Evolutionary conservation across 2,888 invertebrate genomes (phyloP), one percentile per base, ranked within the genome.

Genomic region (Habroteleia sp.): DNA sequence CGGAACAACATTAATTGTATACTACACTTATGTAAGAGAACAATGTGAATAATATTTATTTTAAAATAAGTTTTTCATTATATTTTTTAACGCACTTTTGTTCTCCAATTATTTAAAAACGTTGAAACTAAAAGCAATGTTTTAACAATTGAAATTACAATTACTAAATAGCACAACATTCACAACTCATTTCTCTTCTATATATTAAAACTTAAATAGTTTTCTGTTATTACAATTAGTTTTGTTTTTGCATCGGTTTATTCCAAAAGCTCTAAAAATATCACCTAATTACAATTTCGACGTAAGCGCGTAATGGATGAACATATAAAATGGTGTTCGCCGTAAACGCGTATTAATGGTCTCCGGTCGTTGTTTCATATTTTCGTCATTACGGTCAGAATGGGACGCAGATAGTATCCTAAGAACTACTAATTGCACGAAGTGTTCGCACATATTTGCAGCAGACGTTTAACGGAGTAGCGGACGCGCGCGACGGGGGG

Each of bases 381-480:
- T 63, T 63, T 63, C 62, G 62, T 50, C 62, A 63, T 63, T 48
- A 52, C 50, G 23, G 41, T 25, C 25, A 25, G 31, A 63, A 33
- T 33, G 10, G 41, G 48, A 31, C 14, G 56, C 60, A 77, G 81
- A 82, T 81, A 80, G 79, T 63, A 73, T 80, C 79, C 79, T 75
- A 65, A 80, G 81, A 83, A 82, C 80, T 84, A 83, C 83, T 84
- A 85, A 86, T 86, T 85, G 82, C 83, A 73, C 75, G 69, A 69
- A 66, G 78, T 79, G 81, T 82, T 81, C 81, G 81, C 80, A 80
- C 83, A 81, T 82, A 84, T 82, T 84, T 83, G n/a, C 62, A 68
- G 52, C 54, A 33, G 63, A 52, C 56, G 66, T 52, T 65, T 41
- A 52, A 54, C 56, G 8, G 48, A 33, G 46, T 50, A 42, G 16